Base-by-base conservation (phyloP, 2,888 invertebrate species). In the Volucella bombylans region DNA sequence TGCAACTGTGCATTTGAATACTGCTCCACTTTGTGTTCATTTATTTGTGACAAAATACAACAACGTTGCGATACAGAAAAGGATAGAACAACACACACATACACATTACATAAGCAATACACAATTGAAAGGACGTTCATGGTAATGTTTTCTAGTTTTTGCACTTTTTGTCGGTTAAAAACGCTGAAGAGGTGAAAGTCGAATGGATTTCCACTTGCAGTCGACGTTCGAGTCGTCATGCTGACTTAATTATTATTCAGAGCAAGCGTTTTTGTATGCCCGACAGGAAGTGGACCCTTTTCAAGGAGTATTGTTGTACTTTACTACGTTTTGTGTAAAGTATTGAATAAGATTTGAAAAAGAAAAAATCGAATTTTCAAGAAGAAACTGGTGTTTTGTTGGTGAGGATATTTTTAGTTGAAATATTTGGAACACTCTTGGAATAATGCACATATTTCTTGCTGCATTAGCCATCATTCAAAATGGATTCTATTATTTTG, bases 161-260 rank as follows among this genome's bases (percentile, higher is more conserved):
- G 72, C 49, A 18, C 67, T 50, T 68, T 82, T 82, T 72, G 61
- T 77, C 54, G 71, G 65, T 50, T 45, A 23, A 57, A 77, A 77
- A 39, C 23, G 43, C 39, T 61, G 64, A 68, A 69, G 68, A 78
- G 78, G 67, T 82, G 78, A 73, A 78, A 78, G 55, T 45, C 47
- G 78, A 82, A 82, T 78, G 78, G 67, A 82, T 49, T 82, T 78
- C 78, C 68, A 78, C 78, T 31, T 31, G 6, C 31, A 31, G 31
- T 4, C 31, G 31, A 31, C 31, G 31, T 31, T 31, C 31, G 31
- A 4, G 31, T 82, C 82, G 69, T 62, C 50, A 59, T 15, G 62
- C 54, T 78, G 68, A 78, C 82, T 82, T 78, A 82, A 82, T 82
- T 82, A 78, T 78, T 78, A 82, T 82, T 68, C 69, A 54, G 47